These are phyloP conservation scores for Falco naumanni DNA, from an alignment of 2,797 vertebrate genomes.

Conservation along the genomic window DNA sequence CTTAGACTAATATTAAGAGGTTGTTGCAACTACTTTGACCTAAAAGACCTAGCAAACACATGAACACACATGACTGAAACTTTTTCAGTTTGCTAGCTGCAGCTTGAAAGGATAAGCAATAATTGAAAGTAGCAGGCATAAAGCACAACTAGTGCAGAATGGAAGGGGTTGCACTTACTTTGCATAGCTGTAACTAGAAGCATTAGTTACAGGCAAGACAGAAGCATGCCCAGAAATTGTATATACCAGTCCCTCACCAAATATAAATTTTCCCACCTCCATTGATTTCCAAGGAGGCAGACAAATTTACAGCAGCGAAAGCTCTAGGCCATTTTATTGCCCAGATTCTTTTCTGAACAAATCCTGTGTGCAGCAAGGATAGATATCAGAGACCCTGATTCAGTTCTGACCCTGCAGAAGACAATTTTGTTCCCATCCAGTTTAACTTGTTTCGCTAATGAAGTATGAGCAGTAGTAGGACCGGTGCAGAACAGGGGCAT, in stretches of 20 bases:
- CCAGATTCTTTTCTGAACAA: background rate
- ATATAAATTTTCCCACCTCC: background rate
- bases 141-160: background rate
- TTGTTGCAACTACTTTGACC: background rate
- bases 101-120: constrained; percentile 7
- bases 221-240: background rate
- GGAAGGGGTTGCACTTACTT: background rate
- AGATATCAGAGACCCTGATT: background rate
- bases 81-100: background rate
- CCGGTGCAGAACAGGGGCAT: background rate
- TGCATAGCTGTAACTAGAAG: background rate
- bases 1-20: background rate
- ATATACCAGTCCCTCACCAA: background rate
- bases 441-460: background rate
- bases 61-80: background rate
- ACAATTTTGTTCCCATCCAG: background rate
- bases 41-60: background rate
- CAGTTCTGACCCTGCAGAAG: background rate
- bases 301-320: background rate
- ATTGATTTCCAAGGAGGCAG: background rate
- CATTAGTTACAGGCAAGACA: background rate
- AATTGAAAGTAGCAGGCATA: constrained; percentile 19
- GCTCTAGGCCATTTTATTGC: background rate
- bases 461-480: background rate
- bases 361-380: background rate